A percentile compares a stretch with the other conserved stretches of the same genome.
These are phyloP conservation scores for Lethocerus indicus DNA, from an alignment of 1,140 invertebrate genomes.

Conservation along the genomic window DNA sequence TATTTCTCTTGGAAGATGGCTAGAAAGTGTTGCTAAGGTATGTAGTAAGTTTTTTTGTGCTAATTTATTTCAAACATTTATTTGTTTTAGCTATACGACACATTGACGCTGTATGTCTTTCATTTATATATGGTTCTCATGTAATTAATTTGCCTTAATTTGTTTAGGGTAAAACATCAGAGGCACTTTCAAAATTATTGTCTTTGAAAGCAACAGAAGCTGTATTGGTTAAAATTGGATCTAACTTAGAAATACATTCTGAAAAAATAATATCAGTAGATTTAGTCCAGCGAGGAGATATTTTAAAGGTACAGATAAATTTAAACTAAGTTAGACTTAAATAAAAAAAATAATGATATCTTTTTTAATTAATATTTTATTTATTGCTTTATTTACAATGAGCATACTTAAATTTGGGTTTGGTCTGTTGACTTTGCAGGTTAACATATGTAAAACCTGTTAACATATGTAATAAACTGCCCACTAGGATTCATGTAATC, in stretches of 20 bases:
- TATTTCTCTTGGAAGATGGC: conserved; percentile 95
- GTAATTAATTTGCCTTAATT: conserved; percentile 6
- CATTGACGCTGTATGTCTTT: neutral
- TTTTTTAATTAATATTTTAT: neutral
- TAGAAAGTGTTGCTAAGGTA: conserved; percentile 95
- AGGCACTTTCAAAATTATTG: conserved; percentile 87
- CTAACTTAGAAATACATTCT: conserved; percentile 50
- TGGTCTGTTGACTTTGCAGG: no score
- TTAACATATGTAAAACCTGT: no score
- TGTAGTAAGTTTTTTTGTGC: conserved; percentile 3
- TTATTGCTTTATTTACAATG: no score
- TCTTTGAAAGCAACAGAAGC: conserved; percentile 94
- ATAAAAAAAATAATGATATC: neutral
- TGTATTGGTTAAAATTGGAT: conserved; percentile 60
- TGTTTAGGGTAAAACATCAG: conserved; percentile 91
- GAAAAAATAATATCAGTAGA: conserved; percentile 81
- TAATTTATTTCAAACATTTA: no score
- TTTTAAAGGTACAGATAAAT: conserved; percentile 48
- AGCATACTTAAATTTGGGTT: no score
- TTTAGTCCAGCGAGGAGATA: conserved; percentile 85
- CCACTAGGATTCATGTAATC: no score
- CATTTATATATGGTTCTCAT: neutral
- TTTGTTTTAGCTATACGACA: neutral
- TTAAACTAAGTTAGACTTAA: neutral
- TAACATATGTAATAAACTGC: no score